phyloP scores from a whole-genome alignment of 2,797 vertebrate species.

The Numenius phaeopus region DNA sequence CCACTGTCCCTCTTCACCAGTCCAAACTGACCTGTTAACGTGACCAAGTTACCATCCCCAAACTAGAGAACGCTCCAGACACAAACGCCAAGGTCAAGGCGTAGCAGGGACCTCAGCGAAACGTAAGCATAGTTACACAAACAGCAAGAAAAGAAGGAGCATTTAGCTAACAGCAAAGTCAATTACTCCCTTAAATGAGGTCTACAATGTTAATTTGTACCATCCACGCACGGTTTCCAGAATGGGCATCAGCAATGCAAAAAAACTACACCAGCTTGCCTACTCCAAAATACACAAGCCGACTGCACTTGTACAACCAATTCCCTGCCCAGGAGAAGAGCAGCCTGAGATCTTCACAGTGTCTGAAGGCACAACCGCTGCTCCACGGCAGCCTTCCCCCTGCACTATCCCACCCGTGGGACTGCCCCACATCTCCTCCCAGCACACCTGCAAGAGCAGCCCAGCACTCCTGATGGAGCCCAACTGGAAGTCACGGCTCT shows the following conservation, averaged over 20 bases:
- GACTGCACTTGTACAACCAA: not conserved
- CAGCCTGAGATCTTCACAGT: accelerated
- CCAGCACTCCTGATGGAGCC: accelerated
- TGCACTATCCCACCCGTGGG: accelerated
- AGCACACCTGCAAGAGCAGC: too few relatives aligned
- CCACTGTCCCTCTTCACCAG: not conserved
- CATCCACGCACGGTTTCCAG: not conserved
- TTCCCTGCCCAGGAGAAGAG: not conserved
- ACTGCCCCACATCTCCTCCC: not conserved
- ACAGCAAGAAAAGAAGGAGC: not conserved
- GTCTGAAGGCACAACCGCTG: not conserved
- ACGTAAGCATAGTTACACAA: not conserved
- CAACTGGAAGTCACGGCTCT: not conserved
- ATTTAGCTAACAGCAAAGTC: not conserved
- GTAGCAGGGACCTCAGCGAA: not conserved
- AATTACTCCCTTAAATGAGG: not conserved
- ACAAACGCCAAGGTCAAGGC: not conserved
- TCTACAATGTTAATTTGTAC: not conserved
- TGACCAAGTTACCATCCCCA: not conserved
- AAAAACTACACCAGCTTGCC: not conserved
- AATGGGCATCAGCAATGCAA: not conserved
- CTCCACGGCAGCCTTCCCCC: not conserved
- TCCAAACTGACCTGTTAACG: not conserved
- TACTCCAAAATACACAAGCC: not conserved
- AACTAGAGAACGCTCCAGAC: not conserved